Conservation (phyloP, 2,888 invertebrate genomes). For the Caradrina clavipalpis region DNA sequence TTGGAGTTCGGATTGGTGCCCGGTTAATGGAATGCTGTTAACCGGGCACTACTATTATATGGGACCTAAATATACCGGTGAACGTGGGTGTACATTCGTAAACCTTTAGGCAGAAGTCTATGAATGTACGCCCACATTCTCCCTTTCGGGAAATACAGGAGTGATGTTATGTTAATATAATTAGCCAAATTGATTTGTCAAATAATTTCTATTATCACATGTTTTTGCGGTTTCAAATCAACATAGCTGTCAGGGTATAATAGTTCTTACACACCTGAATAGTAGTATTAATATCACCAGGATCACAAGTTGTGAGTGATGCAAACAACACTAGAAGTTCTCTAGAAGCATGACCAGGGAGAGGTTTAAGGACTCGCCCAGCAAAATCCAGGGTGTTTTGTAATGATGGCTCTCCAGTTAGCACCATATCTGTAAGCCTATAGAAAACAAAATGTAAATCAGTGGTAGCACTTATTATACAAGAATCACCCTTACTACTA, state of each 20-base stretch:
- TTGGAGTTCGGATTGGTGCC: too few relatives aligned
- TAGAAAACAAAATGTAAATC: slow-evolving; percentile 20
- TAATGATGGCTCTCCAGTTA: slow-evolving; percentile 98
- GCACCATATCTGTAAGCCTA: slow-evolving; percentile 92
- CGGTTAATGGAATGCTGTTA: too few relatives aligned
- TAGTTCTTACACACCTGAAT: slow-evolving; percentile 81
- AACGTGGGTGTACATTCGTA: too few relatives aligned
- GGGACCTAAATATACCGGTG: too few relatives aligned
- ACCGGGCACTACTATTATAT: too few relatives aligned
- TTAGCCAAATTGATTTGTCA: too few relatives aligned
- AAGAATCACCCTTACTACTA: not conserved
- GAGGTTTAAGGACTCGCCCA: slow-evolving; percentile 94
- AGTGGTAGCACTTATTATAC: not conserved
- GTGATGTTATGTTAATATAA: too few relatives aligned
- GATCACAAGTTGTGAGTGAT: slow-evolving; percentile 99
- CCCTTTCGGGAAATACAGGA: too few relatives aligned
- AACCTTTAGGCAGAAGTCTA: too few relatives aligned
- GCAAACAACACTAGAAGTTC: slow-evolving; percentile 98
- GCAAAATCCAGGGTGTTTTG: slow-evolving; percentile 98
- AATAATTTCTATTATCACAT: too few relatives aligned
- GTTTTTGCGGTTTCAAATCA: not conserved
- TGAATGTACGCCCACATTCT: too few relatives aligned
- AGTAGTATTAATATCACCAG: slow-evolving; percentile 96
- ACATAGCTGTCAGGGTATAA: not conserved
- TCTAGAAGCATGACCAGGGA: slow-evolving; percentile 98